These are phyloP conservation scores for Eptatretus burgeri DNA, from an alignment of 2,113 vertebrate genomes.

Conservation along the genomic window DNA sequence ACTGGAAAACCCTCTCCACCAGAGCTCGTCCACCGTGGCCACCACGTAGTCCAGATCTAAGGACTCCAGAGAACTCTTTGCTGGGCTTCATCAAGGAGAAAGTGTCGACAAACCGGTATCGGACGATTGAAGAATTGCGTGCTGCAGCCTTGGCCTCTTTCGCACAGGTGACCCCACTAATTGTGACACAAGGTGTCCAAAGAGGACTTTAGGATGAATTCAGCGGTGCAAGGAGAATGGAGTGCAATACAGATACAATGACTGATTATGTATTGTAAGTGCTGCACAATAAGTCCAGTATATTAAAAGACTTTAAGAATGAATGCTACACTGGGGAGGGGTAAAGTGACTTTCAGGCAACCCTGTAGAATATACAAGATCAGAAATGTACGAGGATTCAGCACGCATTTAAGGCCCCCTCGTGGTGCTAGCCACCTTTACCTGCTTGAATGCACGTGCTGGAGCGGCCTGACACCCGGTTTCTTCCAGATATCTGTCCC, in stretches of 20 bases:
- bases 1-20: no score
- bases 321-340: background rate
- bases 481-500: slow-evolving; percentile 68
- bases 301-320: background rate
- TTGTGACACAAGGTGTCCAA: background rate
- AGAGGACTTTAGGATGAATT: no score
- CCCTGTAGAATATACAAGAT: background rate
- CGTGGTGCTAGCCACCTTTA: slow-evolving; percentile 14
- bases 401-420: background rate
- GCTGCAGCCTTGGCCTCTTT: no score
- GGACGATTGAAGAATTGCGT: no score
- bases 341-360: slow-evolving; percentile 6
- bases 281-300: background rate
- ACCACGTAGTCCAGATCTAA: no score
- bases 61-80: no score
- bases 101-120: no score
- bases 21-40: no score
- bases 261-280: background rate
- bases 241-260: no score
- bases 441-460: slow-evolving; percentile 53
- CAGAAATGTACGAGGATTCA: background rate
- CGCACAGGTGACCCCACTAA: background rate
- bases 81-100: no score
- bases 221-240: no score
- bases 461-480: slow-evolving; percentile 50